Evolutionary conservation across 2,113 vertebrate genomes (phyloP).

Genomic region (Strigops habroptila): DNA sequence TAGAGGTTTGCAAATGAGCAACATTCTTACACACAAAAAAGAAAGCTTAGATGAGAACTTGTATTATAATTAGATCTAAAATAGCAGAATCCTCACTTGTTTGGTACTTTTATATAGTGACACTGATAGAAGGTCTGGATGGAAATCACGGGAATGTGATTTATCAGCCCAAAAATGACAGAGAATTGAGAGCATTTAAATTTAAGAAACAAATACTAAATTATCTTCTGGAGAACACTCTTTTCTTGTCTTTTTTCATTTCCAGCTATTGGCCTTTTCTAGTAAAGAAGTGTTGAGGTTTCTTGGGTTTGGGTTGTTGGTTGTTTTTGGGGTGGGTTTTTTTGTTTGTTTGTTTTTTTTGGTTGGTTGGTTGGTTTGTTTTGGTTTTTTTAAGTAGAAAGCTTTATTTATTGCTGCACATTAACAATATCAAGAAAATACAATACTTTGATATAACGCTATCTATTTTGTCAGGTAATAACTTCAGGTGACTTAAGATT

Average conservation of each 20-base stretch:
- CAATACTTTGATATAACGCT: neutral
- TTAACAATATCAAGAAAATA: neutral
- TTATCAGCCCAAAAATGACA: neutral
- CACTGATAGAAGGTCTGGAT: neutral
- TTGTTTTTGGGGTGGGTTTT: no score
- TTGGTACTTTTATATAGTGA: neutral
- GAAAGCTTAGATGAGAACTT: neutral
- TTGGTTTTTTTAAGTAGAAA: neutral
- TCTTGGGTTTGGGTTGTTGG: no score
- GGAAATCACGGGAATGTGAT: neutral
- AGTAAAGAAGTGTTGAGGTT: neutral
- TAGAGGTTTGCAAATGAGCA: neutral
- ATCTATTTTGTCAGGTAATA: neutral
- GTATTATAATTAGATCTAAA: neutral
- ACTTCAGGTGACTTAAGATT: neutral
- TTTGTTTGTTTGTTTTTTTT: no score
- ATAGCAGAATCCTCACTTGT: neutral
- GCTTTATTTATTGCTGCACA: neutral
- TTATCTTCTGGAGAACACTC: neutral
- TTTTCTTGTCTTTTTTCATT: fast-evolving
- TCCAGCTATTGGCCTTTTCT: neutral
- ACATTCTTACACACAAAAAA: neutral
- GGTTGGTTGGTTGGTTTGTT: no score
- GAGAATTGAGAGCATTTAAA: neutral
- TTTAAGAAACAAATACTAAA: neutral